phyloP scores from a whole-genome alignment of 2,797 vertebrate genomes.

The Brotula barbata region DNA sequence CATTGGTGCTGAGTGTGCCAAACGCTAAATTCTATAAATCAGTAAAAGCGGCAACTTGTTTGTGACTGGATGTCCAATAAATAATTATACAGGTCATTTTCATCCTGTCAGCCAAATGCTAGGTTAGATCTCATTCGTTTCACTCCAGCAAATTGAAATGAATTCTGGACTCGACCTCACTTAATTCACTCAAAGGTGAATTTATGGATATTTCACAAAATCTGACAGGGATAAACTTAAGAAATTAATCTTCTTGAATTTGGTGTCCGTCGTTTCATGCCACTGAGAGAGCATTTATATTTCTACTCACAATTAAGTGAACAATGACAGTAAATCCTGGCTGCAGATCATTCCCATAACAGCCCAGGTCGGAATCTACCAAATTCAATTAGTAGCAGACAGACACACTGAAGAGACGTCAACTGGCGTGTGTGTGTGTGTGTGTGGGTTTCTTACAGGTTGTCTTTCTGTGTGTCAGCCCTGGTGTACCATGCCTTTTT shows the following conservation, averaged over 20 bases:
- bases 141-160: conserved; percentile 4
- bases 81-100: background rate
- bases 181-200: conserved; percentile 2
- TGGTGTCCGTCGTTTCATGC: background rate
- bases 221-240: background rate
- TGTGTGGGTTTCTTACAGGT: too few relatives aligned
- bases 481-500: too few relatives aligned
- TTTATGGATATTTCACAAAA: background rate
- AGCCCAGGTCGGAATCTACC: background rate
- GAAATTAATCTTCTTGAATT: background rate
- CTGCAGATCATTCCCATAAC: conserved; percentile 11
- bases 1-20: background rate
- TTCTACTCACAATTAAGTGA: conserved; percentile 7
- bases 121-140: background rate
- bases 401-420: background rate
- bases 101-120: background rate
- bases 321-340: conserved; percentile 5
- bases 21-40: conserved; percentile 2
- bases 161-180: background rate
- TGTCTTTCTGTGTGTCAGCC: too few relatives aligned
- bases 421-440: too few relatives aligned
- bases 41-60: background rate
- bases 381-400: background rate
- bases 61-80: background rate
- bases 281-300: background rate